These are phyloP conservation scores for Zaprionus nigranus DNA, from an alignment of 1,140 invertebrate species.

Conservation along the genomic window DNA sequence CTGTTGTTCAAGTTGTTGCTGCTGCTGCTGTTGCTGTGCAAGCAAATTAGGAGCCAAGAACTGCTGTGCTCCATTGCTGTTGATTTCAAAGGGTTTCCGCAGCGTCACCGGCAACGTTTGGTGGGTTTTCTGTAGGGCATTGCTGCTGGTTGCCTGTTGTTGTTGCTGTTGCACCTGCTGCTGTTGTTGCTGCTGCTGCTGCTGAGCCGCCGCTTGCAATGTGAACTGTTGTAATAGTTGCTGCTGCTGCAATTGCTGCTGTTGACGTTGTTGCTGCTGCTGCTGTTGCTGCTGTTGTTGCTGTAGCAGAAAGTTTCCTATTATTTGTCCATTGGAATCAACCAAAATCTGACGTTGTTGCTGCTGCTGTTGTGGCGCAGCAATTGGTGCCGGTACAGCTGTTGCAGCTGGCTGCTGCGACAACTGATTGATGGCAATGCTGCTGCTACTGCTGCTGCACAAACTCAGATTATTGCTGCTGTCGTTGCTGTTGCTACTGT, in stretches of 20 bases:
- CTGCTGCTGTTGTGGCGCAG: conserved; percentile 37
- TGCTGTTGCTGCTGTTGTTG: conserved; percentile 71
- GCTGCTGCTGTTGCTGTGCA: conserved; percentile 56
- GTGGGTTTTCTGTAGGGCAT: conserved; percentile 56
- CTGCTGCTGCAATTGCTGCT: conserved; percentile 54
- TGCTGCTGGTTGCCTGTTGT: conserved; percentile 66
- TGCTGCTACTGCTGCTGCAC: conserved; percentile 69
- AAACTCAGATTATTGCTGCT: conserved; percentile 74
- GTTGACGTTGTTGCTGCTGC: conserved; percentile 55
- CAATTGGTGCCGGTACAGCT: conserved; percentile 40
- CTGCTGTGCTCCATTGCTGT: conserved; percentile 64
- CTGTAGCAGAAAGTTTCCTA: conserved; percentile 79
- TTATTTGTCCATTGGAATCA: conserved; percentile 81
- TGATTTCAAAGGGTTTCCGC: conserved; percentile 55
- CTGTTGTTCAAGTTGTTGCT: conserved; percentile 46
- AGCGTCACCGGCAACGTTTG: conserved; percentile 56
- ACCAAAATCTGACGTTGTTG: conserved; percentile 78
- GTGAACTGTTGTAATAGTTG: conserved; percentile 70
- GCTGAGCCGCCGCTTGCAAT: conserved; percentile 66
- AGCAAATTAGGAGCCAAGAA: conserved; percentile 64
- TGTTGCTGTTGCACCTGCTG: conserved; percentile 54
- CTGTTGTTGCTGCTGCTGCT: conserved; percentile 56
- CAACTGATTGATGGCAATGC: conserved; percentile 55
- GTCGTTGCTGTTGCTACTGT: conserved; percentile 82
- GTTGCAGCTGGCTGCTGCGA: conserved; percentile 54